Base-by-base conservation (phyloP, 2,888 invertebrate genomes). In the Caenorhabditis panamensis region DNA sequence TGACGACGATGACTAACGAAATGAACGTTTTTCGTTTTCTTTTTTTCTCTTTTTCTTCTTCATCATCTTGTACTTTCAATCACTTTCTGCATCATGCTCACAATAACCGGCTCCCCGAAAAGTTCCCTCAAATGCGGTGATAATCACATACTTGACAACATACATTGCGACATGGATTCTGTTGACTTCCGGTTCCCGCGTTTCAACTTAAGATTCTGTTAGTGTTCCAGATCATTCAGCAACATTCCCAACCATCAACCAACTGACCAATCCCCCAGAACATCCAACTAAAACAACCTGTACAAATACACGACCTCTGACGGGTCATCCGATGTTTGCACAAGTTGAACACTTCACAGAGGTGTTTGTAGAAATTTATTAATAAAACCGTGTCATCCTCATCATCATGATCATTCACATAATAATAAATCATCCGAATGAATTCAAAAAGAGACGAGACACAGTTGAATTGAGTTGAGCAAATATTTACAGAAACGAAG, bases 401-500 rank as follows among this genome's bases (percentile, higher is more conserved):
- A 53, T 13, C 66, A 28, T 44, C 44, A 53, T 54, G n/a, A 53
- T 71, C 53, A 71, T 49, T 62, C 53, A 56, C 56, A 64, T 61
- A 18, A 47, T 8, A 20, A 22, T 37, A 20, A 49, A 54, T 22
- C 24, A n/a, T 8, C n/a, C 2, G 18, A 36, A 37, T 11, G 36
- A 36, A 36, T 36, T 36, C 36, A n/a, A n/a, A n/a, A n/a, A n/a
- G 36, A 5, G 41, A 41, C 5, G 16, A 5, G 41, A 44, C 37
- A 61, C 20, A 37, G 24, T 47, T 24, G 37, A 62, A 28, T 31
- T 9, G 51, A 51, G 37, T 80, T 75, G 79, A 80, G 79, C 79
- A 80, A 80, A 80, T 80, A 80, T 80, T 80, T 80, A 80, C 79
- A 80, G 71, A 80, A 67, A 76, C 36, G 37, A 36, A 49, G 37